Conservation (phyloP, 2,888 invertebrate genomes). For the Hermaeophaga mercurialis region DNA sequence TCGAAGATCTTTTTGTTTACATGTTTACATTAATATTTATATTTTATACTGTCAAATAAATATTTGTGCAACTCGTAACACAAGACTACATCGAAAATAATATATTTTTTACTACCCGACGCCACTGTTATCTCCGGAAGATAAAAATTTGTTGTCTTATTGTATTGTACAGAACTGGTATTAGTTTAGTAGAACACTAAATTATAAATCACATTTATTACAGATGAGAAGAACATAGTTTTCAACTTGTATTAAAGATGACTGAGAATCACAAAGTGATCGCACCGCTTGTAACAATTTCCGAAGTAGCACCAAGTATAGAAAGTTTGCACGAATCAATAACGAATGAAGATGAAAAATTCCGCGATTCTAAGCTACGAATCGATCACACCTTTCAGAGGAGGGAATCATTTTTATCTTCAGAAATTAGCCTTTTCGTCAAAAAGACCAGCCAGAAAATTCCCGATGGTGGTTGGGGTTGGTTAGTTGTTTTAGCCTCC, state of each 20-base stretch:
- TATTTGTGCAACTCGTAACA: no score
- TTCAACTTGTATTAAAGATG: neutral
- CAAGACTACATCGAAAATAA: no score
- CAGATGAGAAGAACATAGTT: no score
- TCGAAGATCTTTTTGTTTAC: no score
- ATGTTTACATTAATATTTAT: no score
- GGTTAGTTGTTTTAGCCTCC: slow-evolving; percentile 86
- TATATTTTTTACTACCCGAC: no score
- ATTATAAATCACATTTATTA: no score
- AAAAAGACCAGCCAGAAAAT: slow-evolving; percentile 60
- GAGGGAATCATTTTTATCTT: slow-evolving; percentile 39
- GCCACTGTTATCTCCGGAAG: no score
- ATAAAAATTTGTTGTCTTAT: no score
- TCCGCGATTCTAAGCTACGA: slow-evolving; percentile 10
- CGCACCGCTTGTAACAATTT: slow-evolving; percentile 32
- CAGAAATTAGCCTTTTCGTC: slow-evolving; percentile 38
- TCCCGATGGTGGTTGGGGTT: slow-evolving; percentile 88
- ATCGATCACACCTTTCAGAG: slow-evolving; percentile 31
- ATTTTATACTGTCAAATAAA: no score
- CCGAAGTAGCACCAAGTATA: slow-evolving; percentile 29
- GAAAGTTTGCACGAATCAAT: slow-evolving; percentile 24
- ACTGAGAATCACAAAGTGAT: slow-evolving; percentile 3
- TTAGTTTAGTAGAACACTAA: no score
- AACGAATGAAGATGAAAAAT: slow-evolving; percentile 8
- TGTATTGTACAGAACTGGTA: no score